Evolutionary conservation across 2,113 vertebrate genomes (phyloP).

Genomic region (Megalops atlanticus): DNA sequence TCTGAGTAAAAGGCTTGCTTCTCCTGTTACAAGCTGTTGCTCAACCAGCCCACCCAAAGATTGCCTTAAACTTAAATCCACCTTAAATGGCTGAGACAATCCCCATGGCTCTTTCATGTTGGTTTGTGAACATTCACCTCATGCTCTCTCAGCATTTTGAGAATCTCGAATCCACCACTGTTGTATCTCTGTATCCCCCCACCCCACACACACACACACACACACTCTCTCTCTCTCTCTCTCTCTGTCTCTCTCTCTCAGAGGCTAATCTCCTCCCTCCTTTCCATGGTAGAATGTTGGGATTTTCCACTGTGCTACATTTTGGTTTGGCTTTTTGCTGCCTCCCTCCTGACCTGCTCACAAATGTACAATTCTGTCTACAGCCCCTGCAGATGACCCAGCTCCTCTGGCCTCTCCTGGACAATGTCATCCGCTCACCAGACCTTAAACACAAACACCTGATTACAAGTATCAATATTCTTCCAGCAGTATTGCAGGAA

Average conservation of each 20-base stretch:
- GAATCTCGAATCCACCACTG: not conserved
- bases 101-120: not conserved
- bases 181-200: not conserved
- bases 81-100: not conserved
- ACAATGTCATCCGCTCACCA: too few relatives aligned
- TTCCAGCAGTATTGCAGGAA: too few relatives aligned
- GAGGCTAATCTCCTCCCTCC: not conserved
- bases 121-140: not conserved
- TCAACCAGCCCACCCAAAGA: not conserved
- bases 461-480: too few relatives aligned
- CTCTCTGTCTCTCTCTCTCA: not conserved
- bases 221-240: slow-evolving; percentile 10
- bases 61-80: not conserved
- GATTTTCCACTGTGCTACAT: not conserved
- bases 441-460: too few relatives aligned
- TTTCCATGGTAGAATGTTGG: not conserved
- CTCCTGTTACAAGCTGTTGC: not conserved
- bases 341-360: too few relatives aligned
- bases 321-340: not conserved
- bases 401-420: too few relatives aligned
- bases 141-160: not conserved
- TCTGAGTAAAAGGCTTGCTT: not conserved
- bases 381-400: too few relatives aligned
- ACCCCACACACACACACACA: not conserved
- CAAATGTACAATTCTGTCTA: too few relatives aligned